A percentile compares a stretch with the other conserved stretches of the same genome.
These are phyloP conservation scores for Dendrocincla fuliginosa DNA, from an alignment of 2,797 vertebrate genomes.

Conservation along the genomic window DNA sequence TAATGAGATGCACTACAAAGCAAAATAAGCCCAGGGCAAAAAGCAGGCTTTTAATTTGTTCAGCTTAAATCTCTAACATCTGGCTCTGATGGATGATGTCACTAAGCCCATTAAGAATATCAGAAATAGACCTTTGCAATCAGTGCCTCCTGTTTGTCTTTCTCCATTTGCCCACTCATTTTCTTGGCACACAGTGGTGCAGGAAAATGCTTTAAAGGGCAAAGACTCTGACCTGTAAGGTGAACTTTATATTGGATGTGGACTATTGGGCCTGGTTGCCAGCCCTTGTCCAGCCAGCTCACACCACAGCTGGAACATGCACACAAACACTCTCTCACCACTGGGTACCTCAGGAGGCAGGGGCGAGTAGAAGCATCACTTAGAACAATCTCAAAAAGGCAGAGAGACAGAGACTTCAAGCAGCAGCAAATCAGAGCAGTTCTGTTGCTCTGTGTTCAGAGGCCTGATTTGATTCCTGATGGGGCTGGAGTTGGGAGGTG, in stretches of 20 bases:
- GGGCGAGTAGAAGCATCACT: not conserved
- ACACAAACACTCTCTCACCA: not conserved
- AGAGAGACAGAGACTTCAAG: not conserved
- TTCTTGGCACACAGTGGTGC: not conserved
- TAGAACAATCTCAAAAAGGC: not conserved
- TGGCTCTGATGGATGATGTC: conserved; percentile 29
- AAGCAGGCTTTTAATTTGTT: conserved; percentile 40
- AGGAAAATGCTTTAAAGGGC: not conserved
- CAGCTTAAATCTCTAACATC: conserved; percentile 7
- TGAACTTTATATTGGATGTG: not conserved
- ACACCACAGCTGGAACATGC: not conserved
- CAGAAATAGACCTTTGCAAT: conserved; percentile 15
- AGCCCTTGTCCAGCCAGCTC: not conserved
- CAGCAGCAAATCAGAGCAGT: not conserved
- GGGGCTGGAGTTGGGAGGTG: not conserved
- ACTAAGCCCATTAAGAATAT: not conserved
- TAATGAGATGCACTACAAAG: not conserved
- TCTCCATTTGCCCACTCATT: not conserved
- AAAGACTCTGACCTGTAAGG: not conserved
- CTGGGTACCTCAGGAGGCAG: not conserved
- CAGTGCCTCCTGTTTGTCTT: not conserved
- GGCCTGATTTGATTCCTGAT: not conserved
- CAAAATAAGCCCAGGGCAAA: not conserved
- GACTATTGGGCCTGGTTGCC: not conserved
- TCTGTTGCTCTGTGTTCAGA: not conserved